Conservation (phyloP, 2,888 invertebrate species). For the Noctuana brunneofusca region DNA sequence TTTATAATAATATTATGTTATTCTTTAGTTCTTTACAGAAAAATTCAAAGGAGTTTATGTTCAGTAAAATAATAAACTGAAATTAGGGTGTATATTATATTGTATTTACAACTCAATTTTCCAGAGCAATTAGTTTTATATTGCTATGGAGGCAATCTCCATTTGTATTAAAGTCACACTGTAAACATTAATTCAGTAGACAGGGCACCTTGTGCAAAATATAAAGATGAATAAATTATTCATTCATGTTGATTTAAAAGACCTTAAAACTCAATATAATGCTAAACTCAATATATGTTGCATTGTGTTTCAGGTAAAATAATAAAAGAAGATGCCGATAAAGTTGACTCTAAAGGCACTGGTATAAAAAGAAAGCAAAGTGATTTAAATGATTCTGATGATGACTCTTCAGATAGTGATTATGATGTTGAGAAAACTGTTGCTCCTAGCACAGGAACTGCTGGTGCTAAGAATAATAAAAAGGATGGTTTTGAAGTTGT, state of each 20-base stretch:
- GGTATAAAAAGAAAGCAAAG: slow-evolving; percentile 57
- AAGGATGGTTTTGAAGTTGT: slow-evolving; percentile 87
- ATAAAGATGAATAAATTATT: no score
- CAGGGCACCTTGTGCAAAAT: no score
- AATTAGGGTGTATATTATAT: no score
- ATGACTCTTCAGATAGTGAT: slow-evolving; percentile 73
- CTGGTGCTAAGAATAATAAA: slow-evolving; percentile 65
- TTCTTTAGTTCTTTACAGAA: no score
- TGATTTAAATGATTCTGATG: slow-evolving; percentile 70
- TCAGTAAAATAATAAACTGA: no score
- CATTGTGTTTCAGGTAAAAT: slow-evolving; percentile 56
- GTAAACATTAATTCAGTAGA: no score
- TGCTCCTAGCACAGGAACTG: slow-evolving; percentile 46
- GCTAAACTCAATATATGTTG: not conserved
- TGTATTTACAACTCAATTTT: no score
- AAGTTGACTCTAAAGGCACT: slow-evolving; percentile 35
- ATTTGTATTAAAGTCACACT: no score
- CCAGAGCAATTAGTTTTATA: no score
- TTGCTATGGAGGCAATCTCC: no score
- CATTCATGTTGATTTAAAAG: not conserved
- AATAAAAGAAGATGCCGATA: slow-evolving; percentile 56
- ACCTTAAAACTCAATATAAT: not conserved
- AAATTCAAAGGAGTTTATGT: no score
- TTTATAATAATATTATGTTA: no score
- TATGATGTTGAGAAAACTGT: slow-evolving; percentile 73